Evolutionary conservation across 92 coral and sea anemone species (phyloP).

Genomic region (Epizoanthus illoricatus): DNA sequence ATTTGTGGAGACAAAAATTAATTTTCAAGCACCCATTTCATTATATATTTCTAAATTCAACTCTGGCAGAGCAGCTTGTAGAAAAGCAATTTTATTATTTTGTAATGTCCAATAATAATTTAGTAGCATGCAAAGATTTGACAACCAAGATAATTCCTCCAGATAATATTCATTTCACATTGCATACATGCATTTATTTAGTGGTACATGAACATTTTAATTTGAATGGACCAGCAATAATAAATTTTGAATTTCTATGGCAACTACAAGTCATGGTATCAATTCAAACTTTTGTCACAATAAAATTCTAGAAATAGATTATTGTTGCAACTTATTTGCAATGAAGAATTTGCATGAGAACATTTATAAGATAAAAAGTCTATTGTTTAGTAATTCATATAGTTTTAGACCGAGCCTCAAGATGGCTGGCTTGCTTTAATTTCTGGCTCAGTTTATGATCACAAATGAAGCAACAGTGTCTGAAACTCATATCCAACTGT

Average conservation of each 20-base stretch:
- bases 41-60: background rate
- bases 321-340: conserved; percentile 11
- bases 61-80: background rate
- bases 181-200: too few species aligned
- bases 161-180: background rate
- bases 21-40: background rate
- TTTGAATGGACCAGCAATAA: background rate
- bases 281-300: conserved; percentile 4
- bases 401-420: background rate
- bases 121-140: too few species aligned
- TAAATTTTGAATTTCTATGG: conserved; percentile 11
- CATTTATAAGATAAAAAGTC: background rate
- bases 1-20: background rate
- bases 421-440: background rate
- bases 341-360: conserved; percentile 15
- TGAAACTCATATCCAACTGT: background rate
- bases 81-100: background rate
- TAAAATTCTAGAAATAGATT: background rate
- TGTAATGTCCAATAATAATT: too few species aligned
- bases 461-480: background rate
- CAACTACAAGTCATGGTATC: conserved; percentile 15
- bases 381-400: background rate
- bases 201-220: background rate
- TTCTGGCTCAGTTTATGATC: background rate
- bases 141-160: background rate